Percentiles rank a stretch among this genome's conserved stretches.
Evolutionary conservation across 2,113 vertebrate species (phyloP).

Genomic region (Rhineura floridana): DNA sequence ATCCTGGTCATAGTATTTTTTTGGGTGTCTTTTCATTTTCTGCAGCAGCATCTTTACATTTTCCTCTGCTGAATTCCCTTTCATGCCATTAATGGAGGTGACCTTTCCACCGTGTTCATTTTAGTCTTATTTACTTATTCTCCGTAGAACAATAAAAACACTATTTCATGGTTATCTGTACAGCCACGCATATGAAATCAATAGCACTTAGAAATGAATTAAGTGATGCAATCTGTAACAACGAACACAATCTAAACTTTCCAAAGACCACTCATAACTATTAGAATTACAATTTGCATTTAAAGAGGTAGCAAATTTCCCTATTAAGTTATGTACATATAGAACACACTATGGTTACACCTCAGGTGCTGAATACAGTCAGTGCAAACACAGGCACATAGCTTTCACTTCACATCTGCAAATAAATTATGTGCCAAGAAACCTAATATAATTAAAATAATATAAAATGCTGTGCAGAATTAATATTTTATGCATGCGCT

Average conservation of each 20-base stretch:
- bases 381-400: slow-evolving; percentile 19
- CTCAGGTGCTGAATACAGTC: slow-evolving; percentile 30
- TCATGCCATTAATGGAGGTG: neutral
- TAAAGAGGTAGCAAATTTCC: slow-evolving; percentile 31
- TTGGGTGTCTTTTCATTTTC: neutral
- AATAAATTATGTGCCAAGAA: slow-evolving; percentile 34
- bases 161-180: slow-evolving; percentile 11
- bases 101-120: neutral
- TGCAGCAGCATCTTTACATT: neutral
- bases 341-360: neutral
- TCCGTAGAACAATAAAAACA: slow-evolving; percentile 20
- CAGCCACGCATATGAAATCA: neutral
- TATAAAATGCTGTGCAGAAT: slow-evolving; percentile 31
- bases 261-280: neutral
- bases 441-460: slow-evolving; percentile 59
- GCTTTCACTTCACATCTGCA: slow-evolving; percentile 38
- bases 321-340: slow-evolving; percentile 36
- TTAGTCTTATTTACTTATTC: slow-evolving; percentile 27
- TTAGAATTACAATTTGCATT: slow-evolving; percentile 33
- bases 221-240: slow-evolving; percentile 33
- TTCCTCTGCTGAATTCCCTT: neutral
- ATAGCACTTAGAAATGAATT: slow-evolving; percentile 35
- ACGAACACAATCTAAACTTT: neutral
- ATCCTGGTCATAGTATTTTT: neutral
- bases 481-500: slow-evolving; percentile 22